These are phyloP conservation scores for Mionectes olivaceus DNA, from an alignment of 2,797 vertebrate genomes.

Conservation along the genomic window DNA sequence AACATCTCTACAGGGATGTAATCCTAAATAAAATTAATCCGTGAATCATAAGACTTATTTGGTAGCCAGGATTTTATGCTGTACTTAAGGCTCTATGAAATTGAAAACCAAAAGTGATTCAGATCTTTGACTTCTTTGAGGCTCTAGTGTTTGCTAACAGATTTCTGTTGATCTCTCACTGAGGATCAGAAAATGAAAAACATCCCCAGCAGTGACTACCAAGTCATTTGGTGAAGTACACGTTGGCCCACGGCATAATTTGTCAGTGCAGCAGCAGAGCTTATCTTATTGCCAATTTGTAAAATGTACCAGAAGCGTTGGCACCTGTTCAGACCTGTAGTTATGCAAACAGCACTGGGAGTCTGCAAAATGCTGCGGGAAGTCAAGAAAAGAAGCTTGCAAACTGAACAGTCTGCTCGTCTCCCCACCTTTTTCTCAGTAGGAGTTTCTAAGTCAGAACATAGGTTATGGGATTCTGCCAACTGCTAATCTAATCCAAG, in stretches of 20 bases:
- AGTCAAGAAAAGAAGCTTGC: background rate
- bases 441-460: background rate
- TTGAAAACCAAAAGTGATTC: background rate
- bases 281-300: background rate
- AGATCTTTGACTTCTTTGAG: background rate
- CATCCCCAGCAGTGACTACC: background rate
- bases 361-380: background rate
- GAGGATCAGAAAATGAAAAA: background rate
- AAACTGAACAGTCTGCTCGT: background rate
- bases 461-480: background rate
- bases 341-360: background rate
- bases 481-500: background rate
- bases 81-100: background rate
- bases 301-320: background rate
- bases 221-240: background rate
- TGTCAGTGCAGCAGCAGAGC: background rate
- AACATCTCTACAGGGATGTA: background rate
- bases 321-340: background rate
- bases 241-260: background rate
- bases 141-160: background rate
- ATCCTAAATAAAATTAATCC: background rate
- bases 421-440: background rate
- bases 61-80: background rate
- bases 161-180: background rate
- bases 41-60: background rate